Evolutionary conservation across 2,888 invertebrate genomes (phyloP).

Genomic region (Toxonevra muliebris): DNA sequence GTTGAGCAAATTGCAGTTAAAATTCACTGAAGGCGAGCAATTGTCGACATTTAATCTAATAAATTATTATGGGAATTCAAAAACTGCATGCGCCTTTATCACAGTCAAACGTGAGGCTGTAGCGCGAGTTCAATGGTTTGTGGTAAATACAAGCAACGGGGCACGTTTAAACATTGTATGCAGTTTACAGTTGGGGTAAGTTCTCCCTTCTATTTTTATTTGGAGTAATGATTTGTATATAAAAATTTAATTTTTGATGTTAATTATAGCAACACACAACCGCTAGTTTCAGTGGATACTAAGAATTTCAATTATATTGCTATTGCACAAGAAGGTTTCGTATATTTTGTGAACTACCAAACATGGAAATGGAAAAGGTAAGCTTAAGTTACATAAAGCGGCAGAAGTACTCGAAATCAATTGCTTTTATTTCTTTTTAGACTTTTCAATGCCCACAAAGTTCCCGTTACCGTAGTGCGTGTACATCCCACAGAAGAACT

Average conservation of each 20-base stretch:
- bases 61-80: constrained; percentile 48
- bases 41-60: constrained; percentile 53
- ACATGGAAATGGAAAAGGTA: constrained; percentile 51
- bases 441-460: constrained; percentile 38
- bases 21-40: constrained; percentile 6
- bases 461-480: constrained; percentile 70
- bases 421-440: constrained; percentile 37
- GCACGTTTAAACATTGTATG: constrained; percentile 35
- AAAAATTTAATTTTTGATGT: not conserved
- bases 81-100: constrained; percentile 54
- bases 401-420: not conserved
- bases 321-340: constrained; percentile 45
- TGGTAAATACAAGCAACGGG: constrained; percentile 52
- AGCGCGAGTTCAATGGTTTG: constrained; percentile 41
- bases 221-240: not conserved
- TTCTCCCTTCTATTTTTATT: constrained; percentile 2
- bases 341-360: constrained; percentile 55
- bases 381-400: constrained; percentile 14
- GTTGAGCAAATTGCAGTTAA: constrained; percentile 43
- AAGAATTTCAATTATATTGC: constrained; percentile 53
- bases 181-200: constrained; percentile 47
- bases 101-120: constrained; percentile 34
- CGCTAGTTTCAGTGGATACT: constrained; percentile 50
- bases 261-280: constrained; percentile 40
- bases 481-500: constrained; percentile 74